These are phyloP conservation scores for Phrynocephalus forsythii DNA, from an alignment of 2,797 vertebrate species.

Conservation along the genomic window DNA sequence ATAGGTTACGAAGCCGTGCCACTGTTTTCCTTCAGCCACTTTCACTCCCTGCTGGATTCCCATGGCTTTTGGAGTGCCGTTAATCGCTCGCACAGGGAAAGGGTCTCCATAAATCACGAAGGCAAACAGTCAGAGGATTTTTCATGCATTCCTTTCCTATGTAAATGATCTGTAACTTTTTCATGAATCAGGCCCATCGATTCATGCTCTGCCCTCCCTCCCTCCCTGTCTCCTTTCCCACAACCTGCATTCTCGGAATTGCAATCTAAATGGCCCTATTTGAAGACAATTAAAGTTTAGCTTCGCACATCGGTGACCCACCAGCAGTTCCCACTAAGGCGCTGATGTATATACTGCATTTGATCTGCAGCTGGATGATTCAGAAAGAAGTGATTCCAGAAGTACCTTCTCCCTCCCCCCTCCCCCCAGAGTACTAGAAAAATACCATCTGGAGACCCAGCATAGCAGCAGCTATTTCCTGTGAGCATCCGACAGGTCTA, in stretches of 20 bases:
- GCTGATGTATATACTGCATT: slow-evolving; percentile 47
- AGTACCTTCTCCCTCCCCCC: slow-evolving; percentile 22
- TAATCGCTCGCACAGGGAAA: slow-evolving; percentile 59
- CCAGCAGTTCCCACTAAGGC: slow-evolving; percentile 55
- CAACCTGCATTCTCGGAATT: slow-evolving; percentile 56
- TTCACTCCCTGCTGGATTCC: slow-evolving; percentile 59
- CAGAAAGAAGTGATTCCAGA: slow-evolving; percentile 51
- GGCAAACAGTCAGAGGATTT: slow-evolving; percentile 64
- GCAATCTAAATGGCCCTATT: slow-evolving; percentile 68
- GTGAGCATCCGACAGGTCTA: slow-evolving; percentile 42
- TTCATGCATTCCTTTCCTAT: slow-evolving; percentile 69
- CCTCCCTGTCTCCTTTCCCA: background rate
- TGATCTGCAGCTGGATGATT: slow-evolving; percentile 57
- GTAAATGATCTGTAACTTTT: slow-evolving; percentile 68
- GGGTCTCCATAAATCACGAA: slow-evolving; percentile 68
- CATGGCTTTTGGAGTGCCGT: slow-evolving; percentile 61
- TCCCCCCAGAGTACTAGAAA: slow-evolving; percentile 40
- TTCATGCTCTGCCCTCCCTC: slow-evolving; percentile 44
- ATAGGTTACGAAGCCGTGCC: slow-evolving; percentile 40
- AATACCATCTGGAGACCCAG: slow-evolving; percentile 41
- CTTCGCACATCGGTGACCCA: slow-evolving; percentile 64
- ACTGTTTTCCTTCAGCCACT: slow-evolving; percentile 54
- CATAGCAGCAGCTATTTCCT: slow-evolving; percentile 47
- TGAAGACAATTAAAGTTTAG: slow-evolving; percentile 67
- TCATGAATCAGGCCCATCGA: slow-evolving; percentile 57